A percentile compares a stretch with the other conserved stretches of the same genome.
These are phyloP conservation scores for Ceyx cyanopectus DNA, from an alignment of 2,113 vertebrate species.

Conservation along the genomic window DNA sequence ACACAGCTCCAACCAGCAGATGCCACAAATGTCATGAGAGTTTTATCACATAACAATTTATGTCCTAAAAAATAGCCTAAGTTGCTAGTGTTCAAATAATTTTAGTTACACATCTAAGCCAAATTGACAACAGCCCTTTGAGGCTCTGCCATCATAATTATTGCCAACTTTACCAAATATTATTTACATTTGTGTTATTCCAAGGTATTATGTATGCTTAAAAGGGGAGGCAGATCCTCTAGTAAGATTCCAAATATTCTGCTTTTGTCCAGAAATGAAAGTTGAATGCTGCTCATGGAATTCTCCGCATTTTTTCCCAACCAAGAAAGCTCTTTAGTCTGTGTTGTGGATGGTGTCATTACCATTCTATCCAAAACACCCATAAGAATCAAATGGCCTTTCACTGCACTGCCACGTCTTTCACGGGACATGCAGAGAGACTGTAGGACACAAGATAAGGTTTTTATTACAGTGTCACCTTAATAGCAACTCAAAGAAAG, in stretches of 20 bases:
- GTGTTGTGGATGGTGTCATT: background rate
- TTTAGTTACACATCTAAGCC: background rate
- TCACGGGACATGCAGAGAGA: background rate
- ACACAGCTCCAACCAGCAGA: background rate
- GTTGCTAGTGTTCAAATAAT: background rate
- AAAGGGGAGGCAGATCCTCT: background rate
- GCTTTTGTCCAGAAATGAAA: background rate
- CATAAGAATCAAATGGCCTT: background rate
- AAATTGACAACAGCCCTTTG: background rate
- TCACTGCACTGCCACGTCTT: background rate
- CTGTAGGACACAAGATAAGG: background rate
- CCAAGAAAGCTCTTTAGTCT: background rate
- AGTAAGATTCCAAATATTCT: background rate
- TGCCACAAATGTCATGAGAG: background rate
- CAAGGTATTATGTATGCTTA: background rate
- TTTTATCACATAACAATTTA: background rate
- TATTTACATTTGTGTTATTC: background rate
- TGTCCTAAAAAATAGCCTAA: background rate
- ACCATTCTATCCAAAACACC: background rate
- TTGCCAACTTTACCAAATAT: background rate
- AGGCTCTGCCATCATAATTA: background rate
- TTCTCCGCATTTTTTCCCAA: background rate
- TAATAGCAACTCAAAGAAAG: background rate
- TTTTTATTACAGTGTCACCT: background rate
- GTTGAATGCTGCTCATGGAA: background rate